Percentiles rank a stretch among this genome's conserved stretches.
phyloP scores from a whole-genome alignment of 2,888 invertebrate species.

The Plebejus anna region DNA sequence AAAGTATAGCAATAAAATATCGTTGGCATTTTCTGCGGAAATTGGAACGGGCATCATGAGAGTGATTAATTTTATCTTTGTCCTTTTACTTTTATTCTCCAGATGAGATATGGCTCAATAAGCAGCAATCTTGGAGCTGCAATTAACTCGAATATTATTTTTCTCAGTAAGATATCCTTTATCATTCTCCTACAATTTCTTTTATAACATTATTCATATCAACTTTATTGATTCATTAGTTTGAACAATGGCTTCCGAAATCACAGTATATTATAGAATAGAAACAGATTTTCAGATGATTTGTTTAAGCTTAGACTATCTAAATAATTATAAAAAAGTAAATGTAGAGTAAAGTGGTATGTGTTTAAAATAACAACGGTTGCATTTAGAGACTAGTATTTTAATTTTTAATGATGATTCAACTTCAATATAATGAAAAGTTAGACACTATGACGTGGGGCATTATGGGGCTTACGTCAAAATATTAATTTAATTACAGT shows the following conservation, averaged over 20 bases:
- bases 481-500: too few relatives aligned
- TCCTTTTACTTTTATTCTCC: constrained; percentile 24
- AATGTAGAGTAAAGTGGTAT: too few relatives aligned
- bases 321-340: too few relatives aligned
- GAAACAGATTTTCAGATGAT: too few relatives aligned
- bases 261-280: too few relatives aligned
- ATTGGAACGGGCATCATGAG: constrained; percentile 45
- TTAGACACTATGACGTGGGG: too few relatives aligned
- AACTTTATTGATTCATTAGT: not conserved
- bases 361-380: too few relatives aligned
- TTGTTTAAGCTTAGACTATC: too few relatives aligned
- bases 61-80: constrained; percentile 41
- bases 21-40: constrained; percentile 43
- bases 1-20: constrained; percentile 44
- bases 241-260: not conserved
- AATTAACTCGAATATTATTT: constrained; percentile 23
- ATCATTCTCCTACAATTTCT: not conserved
- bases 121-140: constrained; percentile 16
- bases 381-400: too few relatives aligned
- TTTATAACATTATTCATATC: not conserved
- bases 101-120: constrained; percentile 25
- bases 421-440: too few relatives aligned
- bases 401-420: too few relatives aligned
- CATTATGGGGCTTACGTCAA: too few relatives aligned
- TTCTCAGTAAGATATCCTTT: constrained; percentile 6